These are phyloP conservation scores for Plagodis dolabraria DNA, from an alignment of 2,888 invertebrate species.

Conservation along the genomic window DNA sequence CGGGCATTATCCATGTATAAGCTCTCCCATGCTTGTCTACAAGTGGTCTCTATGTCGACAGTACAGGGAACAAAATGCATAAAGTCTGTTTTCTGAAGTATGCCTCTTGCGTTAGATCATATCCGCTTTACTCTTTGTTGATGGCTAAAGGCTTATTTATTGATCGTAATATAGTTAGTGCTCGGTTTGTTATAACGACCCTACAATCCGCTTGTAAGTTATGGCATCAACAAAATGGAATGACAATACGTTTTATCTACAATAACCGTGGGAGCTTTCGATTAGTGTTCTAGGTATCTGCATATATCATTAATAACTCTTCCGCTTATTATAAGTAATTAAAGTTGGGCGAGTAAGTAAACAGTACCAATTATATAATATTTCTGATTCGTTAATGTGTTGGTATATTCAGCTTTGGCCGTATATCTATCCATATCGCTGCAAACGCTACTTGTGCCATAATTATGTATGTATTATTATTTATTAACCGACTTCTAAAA, in stretches of 20 bases:
- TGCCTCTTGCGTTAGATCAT: constrained; percentile 1
- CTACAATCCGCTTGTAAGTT: constrained; percentile 4
- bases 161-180: constrained; percentile 9
- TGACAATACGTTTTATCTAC: constrained; percentile 4
- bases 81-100: not conserved
- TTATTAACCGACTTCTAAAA: too few species aligned
- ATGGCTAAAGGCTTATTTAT: constrained; percentile 17
- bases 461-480: too few species aligned
- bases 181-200: constrained; percentile 8
- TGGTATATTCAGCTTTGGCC: too few species aligned
- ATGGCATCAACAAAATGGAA: constrained; percentile 5
- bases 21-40: too few species aligned
- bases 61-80: constrained; percentile 2
- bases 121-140: constrained; percentile 4
- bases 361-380: too few species aligned
- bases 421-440: too few species aligned
- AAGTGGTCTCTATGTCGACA: not conserved
- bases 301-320: too few species aligned
- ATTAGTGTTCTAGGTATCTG: too few species aligned
- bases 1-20: not conserved
- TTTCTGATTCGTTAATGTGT: too few species aligned
- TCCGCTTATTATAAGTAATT: too few species aligned
- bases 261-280: constrained; percentile 7
- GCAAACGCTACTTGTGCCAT: too few species aligned
- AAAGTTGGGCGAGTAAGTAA: too few species aligned